Evolutionary conservation across 2,113 vertebrate genomes (phyloP).

Genomic region (Misgurnus anguillicaudatus): DNA sequence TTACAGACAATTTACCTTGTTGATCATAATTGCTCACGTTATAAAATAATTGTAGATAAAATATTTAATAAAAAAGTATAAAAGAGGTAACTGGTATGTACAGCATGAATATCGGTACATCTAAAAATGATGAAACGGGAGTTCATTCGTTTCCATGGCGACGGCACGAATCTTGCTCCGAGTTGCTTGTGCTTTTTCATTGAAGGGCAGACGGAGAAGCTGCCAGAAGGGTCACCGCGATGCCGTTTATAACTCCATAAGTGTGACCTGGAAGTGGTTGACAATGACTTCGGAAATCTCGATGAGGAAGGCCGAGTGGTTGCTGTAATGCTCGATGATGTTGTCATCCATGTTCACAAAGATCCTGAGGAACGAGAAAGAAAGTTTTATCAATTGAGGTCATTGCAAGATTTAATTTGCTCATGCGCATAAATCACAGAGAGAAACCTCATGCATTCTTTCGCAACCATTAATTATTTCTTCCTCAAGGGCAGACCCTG

Average conservation of each 20-base stretch:
- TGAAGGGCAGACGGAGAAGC: constrained; percentile 37
- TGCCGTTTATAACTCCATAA: constrained; percentile 85
- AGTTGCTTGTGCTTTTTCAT: constrained; percentile 64
- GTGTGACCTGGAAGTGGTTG: constrained; percentile 88
- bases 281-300: constrained; percentile 81
- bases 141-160: constrained; percentile 30
- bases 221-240: neutral
- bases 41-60: constrained; percentile 62
- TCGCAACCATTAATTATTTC: neutral
- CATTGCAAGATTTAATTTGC: neutral
- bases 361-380: constrained; percentile 75
- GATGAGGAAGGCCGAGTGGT: constrained; percentile 93
- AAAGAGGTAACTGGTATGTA: constrained; percentile 59
- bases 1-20: constrained; percentile 60
- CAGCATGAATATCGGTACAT: constrained; percentile 49
- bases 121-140: constrained; percentile 40
- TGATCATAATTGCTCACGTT: constrained; percentile 67
- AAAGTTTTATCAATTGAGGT: neutral
- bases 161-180: constrained; percentile 48
- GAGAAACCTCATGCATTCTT: neutral
- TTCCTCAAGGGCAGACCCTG: neutral
- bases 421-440: neutral
- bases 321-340: constrained; percentile 97
- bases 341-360: constrained; percentile 98
- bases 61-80: constrained; percentile 51